phyloP scores from a whole-genome alignment of 1,140 invertebrate genomes.

The Mercenaria mercenaria region DNA sequence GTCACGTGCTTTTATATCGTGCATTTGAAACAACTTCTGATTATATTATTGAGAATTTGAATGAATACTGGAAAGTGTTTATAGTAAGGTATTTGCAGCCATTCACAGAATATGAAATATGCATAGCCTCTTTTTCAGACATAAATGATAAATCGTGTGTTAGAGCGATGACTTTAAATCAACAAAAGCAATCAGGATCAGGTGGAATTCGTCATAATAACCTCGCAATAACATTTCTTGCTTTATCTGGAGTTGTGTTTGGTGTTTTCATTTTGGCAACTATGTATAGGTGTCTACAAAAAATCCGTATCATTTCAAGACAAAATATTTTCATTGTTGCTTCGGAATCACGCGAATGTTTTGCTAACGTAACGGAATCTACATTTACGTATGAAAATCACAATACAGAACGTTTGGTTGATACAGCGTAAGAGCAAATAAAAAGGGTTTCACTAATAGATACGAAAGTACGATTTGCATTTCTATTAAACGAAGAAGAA shows the following conservation, averaged over 20 bases:
- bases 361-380: conserved; percentile 20
- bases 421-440: neutral
- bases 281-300: neutral
- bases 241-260: conserved; percentile 9
- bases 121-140: conserved; percentile 27
- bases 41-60: neutral
- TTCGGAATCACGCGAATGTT: conserved; percentile 11
- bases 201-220: conserved; percentile 20
- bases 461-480: no score
- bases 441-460: no score
- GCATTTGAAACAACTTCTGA: conserved; percentile 15
- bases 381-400: conserved; percentile 37
- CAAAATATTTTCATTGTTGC: conserved; percentile 23
- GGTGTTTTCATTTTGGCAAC: neutral
- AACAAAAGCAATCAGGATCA: neutral
- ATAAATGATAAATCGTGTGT: conserved; percentile 8
- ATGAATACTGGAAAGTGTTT: conserved; percentile 34
- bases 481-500: no score
- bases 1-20: neutral
- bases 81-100: neutral
- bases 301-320: conserved; percentile 13
- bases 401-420: neutral
- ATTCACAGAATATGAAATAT: conserved; percentile 39
- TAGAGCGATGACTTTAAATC: neutral
- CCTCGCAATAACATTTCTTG: neutral